Conservation (phyloP, 2,888 invertebrate species). For the Dusona sp. region DNA sequence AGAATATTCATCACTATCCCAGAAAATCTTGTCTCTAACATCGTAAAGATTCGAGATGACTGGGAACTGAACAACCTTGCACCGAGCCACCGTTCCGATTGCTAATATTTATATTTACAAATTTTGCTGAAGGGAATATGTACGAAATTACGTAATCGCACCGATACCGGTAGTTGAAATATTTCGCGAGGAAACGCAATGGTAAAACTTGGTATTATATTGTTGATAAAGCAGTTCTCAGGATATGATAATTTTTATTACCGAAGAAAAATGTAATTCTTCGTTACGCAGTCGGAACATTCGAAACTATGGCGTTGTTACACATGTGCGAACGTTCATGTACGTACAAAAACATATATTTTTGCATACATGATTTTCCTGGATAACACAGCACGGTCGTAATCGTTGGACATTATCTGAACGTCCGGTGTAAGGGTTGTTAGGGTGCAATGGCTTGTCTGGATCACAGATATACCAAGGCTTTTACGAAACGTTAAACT, state of each 20-base stretch:
- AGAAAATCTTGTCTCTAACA: neutral
- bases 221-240: conserved; percentile 32
- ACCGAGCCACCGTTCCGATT: neutral
- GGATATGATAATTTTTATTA: conserved; percentile 37
- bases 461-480: conserved; percentile 17
- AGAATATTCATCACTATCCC: neutral
- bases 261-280: conserved; percentile 20
- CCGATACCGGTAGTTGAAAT: neutral
- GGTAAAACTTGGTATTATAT: conserved; percentile 14
- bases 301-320: neutral
- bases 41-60: neutral
- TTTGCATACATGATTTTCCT: conserved; percentile 16
- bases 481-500: conserved; percentile 44
- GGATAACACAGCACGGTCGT: conserved; percentile 16
- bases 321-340: neutral
- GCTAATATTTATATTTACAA: neutral
- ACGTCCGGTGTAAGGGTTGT: conserved; percentile 33
- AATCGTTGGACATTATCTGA: conserved; percentile 57
- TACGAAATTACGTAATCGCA: neutral
- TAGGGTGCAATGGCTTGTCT: conserved; percentile 19
- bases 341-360: conserved; percentile 9
- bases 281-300: neutral
- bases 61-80: neutral
- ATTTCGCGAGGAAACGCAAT: neutral
- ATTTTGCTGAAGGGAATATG: neutral